Percentiles rank a stretch among this genome's conserved stretches.
Evolutionary conservation across 1,140 invertebrate genomes (phyloP).

Genomic region (Campodea augens): DNA sequence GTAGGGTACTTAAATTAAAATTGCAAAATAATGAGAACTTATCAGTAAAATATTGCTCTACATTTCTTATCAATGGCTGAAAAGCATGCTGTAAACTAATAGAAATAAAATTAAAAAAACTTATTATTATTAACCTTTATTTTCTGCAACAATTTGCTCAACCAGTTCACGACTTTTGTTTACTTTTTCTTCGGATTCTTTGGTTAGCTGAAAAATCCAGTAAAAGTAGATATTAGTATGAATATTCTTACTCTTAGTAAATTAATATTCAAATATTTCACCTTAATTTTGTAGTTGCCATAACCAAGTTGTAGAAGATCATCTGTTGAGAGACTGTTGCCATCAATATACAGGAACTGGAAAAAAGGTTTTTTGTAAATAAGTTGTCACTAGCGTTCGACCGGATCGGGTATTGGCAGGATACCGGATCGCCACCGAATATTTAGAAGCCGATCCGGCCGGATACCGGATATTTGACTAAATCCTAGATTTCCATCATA

Average conservation of each 20-base stretch:
- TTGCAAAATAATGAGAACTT: too few relatives aligned
- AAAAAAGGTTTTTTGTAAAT: constrained; percentile 8
- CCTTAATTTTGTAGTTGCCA: constrained; percentile 36
- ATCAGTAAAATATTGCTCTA: not conserved
- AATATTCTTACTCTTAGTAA: too few relatives aligned
- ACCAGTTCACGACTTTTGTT: constrained; percentile 32
- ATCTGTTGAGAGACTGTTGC: constrained; percentile 33
- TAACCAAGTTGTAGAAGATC: constrained; percentile 36
- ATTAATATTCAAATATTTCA: too few relatives aligned
- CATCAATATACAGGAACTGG: constrained; percentile 34
- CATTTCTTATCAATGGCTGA: not conserved
- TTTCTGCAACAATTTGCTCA: constrained; percentile 38
- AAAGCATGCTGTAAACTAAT: too few relatives aligned
- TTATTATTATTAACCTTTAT: constrained; percentile 27
- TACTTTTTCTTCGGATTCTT: constrained; percentile 33
- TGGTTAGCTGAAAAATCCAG: constrained; percentile 25
- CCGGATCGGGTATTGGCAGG: too few relatives aligned
- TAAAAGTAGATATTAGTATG: not conserved
- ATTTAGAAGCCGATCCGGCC: too few relatives aligned
- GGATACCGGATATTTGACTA: too few relatives aligned
- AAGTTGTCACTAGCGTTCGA: not conserved
- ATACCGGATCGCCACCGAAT: too few relatives aligned
- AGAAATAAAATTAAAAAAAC: too few relatives aligned
- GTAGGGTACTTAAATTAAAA: too few relatives aligned
- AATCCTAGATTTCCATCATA: too few relatives aligned